A percentile compares a stretch with the other conserved stretches of the same genome.
These are phyloP conservation scores for Xenopus petersii DNA, from an alignment of 2,797 vertebrate species.

Conservation along the genomic window DNA sequence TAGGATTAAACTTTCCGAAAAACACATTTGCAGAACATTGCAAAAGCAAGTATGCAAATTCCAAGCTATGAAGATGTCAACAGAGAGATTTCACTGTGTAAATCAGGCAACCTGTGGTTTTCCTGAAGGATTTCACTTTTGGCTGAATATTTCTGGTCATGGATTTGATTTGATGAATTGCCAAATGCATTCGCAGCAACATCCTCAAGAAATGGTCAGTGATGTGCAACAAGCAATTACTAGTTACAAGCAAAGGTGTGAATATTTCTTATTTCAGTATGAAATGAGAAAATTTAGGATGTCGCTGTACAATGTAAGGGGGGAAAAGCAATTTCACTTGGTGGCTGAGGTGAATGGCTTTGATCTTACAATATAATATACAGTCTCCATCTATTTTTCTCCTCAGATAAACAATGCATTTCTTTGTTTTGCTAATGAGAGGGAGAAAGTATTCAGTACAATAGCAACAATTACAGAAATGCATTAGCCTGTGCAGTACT, in stretches of 20 bases:
- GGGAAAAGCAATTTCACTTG: slow-evolving; percentile 7
- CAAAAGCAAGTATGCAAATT: no score
- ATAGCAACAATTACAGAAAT: no score
- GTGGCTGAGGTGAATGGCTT: neutral
- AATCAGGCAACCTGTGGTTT: slow-evolving; percentile 24
- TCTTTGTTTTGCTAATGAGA: neutral
- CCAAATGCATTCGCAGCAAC: slow-evolving; percentile 22
- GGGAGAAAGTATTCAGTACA: neutral
- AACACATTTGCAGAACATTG: no score
- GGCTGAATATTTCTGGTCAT: slow-evolving; percentile 35
- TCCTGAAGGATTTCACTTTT: slow-evolving; percentile 29
- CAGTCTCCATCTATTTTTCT: neutral
- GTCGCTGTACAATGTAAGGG: slow-evolving; percentile 23
- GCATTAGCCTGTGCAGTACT: no score
- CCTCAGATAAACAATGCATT: neutral
- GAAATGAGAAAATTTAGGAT: slow-evolving; percentile 25
- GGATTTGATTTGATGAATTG: slow-evolving; percentile 44
- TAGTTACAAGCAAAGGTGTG: slow-evolving; percentile 36
- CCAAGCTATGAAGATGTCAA: slow-evolving; percentile 24
- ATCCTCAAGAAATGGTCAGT: slow-evolving; percentile 35
- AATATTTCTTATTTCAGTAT: slow-evolving; percentile 36
- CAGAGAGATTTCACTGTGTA: slow-evolving; percentile 20
- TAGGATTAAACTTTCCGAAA: no score
- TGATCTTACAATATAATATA: neutral
- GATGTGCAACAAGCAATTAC: slow-evolving; percentile 47